Conservation (phyloP, 2,888 invertebrate species). For the Elysia crispata region DNA sequence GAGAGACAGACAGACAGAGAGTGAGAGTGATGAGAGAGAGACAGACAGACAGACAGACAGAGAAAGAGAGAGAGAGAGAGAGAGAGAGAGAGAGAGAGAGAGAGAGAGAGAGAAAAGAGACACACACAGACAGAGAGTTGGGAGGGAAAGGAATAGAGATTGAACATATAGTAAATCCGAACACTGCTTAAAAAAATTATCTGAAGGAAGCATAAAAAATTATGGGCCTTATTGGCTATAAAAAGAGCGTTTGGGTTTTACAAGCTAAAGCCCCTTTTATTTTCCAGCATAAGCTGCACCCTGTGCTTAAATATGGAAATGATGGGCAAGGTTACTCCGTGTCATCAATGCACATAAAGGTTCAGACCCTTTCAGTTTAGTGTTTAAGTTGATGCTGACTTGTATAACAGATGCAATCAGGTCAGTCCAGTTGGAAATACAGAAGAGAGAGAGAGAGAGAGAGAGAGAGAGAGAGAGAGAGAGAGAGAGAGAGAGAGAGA, state of each 20-base stretch:
- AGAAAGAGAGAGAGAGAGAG: background rate
- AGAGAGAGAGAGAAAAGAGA: background rate
- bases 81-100: conserved; percentile 13
- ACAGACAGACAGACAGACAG: background rate
- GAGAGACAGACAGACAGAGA: background rate
- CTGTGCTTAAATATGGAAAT: too few relatives aligned
- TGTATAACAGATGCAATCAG: background rate
- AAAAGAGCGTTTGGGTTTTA: background rate
- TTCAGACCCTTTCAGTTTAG: too few relatives aligned
- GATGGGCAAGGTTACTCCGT: too few relatives aligned
- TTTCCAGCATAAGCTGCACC: too few relatives aligned
- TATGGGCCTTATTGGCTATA: background rate
- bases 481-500: background rate
- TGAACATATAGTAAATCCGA: too few relatives aligned
- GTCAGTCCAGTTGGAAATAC: background rate
- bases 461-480: background rate
- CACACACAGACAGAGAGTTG: background rate
- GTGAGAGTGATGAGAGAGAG: background rate
- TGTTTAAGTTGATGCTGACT: too few relatives aligned
- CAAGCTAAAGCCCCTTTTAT: too few relatives aligned
- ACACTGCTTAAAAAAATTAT: too few relatives aligned
- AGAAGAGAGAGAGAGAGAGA: background rate
- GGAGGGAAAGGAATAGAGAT: background rate
- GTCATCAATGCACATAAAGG: too few relatives aligned
- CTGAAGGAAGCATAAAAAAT: background rate